phyloP scores from a whole-genome alignment of 2,888 invertebrate species.

The Standfussiana lucernea region DNA sequence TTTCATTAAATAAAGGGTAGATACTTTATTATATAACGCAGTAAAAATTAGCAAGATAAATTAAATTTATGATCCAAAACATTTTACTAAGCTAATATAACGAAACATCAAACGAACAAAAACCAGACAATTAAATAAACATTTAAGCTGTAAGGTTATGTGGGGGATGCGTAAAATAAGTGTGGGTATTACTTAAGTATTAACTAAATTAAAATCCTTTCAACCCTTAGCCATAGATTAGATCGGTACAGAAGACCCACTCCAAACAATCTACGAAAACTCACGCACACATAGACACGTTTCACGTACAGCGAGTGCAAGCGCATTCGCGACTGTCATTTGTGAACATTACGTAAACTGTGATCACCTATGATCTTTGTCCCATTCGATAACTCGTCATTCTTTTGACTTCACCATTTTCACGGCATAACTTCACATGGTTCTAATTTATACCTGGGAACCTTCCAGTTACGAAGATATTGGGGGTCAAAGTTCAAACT shows the following conservation, averaged over 20 bases:
- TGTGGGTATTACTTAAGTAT: background rate
- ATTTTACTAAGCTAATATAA: background rate
- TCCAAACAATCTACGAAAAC: background rate
- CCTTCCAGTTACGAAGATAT: too few species aligned
- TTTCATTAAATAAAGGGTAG: background rate
- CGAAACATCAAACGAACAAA: background rate
- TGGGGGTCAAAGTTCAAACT: too few species aligned
- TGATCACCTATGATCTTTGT: background rate
- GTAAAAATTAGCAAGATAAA: background rate
- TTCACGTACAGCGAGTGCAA: background rate
- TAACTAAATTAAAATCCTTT: background rate
- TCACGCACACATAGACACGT: background rate
- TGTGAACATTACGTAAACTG: background rate
- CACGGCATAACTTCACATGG: background rate
- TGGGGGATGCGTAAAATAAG: constrained; percentile 1
- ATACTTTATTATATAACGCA: background rate
- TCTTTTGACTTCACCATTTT: background rate
- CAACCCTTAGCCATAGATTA: background rate
- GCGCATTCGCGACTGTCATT: background rate
- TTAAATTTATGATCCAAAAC: background rate
- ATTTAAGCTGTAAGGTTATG: constrained; percentile 21
- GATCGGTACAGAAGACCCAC: background rate
- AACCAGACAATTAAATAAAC: constrained; percentile 14
- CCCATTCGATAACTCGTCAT: background rate
- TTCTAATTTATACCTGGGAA: too few species aligned